Evolutionary conservation across 2,113 vertebrate genomes (phyloP).

Genomic region (Heterochromis multidens): DNA sequence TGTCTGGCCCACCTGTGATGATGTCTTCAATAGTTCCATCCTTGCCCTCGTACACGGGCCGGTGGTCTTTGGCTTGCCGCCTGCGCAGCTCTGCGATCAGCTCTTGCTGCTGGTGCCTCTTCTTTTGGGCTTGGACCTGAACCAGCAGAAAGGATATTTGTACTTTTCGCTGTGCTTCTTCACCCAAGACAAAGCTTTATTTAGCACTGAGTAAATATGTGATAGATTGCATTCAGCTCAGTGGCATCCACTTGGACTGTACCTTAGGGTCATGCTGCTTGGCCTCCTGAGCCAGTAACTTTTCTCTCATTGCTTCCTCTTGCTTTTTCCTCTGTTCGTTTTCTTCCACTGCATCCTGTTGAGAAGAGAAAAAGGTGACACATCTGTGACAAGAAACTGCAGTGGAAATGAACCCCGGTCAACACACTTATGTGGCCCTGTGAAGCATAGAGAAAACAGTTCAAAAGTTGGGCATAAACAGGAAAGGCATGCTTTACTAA

Average conservation of each 20-base stretch:
- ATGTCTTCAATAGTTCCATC: conserved; percentile 97
- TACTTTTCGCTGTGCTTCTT: background rate
- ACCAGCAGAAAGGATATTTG: background rate
- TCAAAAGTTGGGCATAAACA: conserved; percentile 14
- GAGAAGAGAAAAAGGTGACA: conserved; percentile 15
- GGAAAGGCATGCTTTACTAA: background rate
- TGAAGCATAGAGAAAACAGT: background rate
- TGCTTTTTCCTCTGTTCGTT: conserved; percentile 92
- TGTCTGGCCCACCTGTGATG: conserved; percentile 87
- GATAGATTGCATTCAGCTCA: background rate
- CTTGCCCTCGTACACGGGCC: conserved; percentile 95
- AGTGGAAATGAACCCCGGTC: conserved; percentile 5
- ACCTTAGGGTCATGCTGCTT: conserved; percentile 96
- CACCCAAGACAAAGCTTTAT: conserved; percentile 4
- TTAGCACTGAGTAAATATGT: conserved; percentile 32
- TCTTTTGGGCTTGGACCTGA: conserved; percentile 82
- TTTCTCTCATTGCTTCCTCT: conserved; percentile 91
- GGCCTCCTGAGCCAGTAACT: conserved; percentile 92
- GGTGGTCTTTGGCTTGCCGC: conserved; percentile 92
- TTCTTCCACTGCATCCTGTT: conserved; percentile 88
- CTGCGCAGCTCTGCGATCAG: conserved; percentile 89
- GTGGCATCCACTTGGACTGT: background rate
- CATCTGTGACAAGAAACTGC: background rate
- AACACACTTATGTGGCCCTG: background rate
- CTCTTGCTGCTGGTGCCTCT: conserved; percentile 91